Base-by-base conservation (phyloP, 1,140 invertebrate genomes). In the Armadillidium nasatum region DNA sequence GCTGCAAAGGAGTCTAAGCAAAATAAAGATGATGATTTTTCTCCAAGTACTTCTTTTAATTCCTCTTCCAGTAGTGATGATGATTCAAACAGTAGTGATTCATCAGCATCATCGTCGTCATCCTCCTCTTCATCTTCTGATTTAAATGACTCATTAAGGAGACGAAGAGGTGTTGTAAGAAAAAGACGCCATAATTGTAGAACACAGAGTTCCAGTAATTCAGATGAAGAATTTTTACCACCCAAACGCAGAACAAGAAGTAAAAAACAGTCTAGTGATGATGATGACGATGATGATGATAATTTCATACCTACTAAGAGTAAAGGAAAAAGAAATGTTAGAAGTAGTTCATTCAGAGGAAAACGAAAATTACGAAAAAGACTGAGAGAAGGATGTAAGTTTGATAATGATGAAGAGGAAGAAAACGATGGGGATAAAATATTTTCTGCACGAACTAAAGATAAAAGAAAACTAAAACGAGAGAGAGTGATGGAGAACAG, bases 231-330 rank as follows among this genome's bases (percentile, higher is more conserved):
- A 54, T 33, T 78, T 10, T 45, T 78, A 45, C 74, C 77, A 23
- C 45, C 43, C 21, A 73, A 74, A 19, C 72, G 74, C 33, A 73
- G 73, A 22, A 72, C 73, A 44, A 71, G 77, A 68, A 71, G 76
- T 13, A 69, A 74, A n/a, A 80, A 76, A 73, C 76, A 23, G 10
- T 80, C 79, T 15, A 80, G 76, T 72, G 79, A 80, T 22, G 76
- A 76, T 11, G 76, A 78, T 33, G 76, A n/a, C n/a, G n/a, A 76
- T 22, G 79, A 80, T 44, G 60, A 60, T n/a, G 69, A 44, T 71
- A 78, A 33, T 33, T 60, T 60, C 50, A 60, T 13, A 3, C 50
- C 50, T 60, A 15, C 50, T 3, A 60, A 60, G 76, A 74, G 19
- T 74, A 78, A 54, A 78, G 76, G 44, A 76, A 74, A 44, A 80